phyloP scores from a whole-genome alignment of 2,113 vertebrate species.

The Limanda limanda region DNA sequence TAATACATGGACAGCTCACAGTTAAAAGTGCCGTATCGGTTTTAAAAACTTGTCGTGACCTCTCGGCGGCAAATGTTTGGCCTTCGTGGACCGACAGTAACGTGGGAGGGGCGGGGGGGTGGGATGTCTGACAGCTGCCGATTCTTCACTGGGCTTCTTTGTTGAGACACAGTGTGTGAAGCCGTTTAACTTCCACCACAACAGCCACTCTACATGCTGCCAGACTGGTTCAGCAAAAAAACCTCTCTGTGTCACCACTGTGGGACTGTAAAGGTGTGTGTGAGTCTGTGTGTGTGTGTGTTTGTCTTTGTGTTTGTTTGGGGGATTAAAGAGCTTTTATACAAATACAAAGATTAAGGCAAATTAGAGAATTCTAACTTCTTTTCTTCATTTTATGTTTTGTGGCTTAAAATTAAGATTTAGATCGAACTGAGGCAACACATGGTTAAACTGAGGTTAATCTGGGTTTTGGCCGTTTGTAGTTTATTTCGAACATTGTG shows the following conservation, averaged over 20 bases:
- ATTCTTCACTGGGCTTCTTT: constrained; percentile 60
- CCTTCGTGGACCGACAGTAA: constrained; percentile 16
- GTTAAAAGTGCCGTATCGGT: background rate
- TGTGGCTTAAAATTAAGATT: background rate
- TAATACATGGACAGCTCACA: background rate
- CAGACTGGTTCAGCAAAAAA: constrained; percentile 62
- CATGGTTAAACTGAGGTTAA: background rate
- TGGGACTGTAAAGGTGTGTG: background rate
- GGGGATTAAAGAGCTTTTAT: background rate
- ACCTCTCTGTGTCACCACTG: background rate
- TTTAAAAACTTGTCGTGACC: too few species aligned
- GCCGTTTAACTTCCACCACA: constrained; percentile 36
- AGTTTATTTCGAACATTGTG: too few species aligned
- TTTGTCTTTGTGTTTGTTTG: background rate
- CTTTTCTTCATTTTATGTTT: background rate
- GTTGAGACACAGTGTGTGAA: constrained; percentile 41
- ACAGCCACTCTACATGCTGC: constrained; percentile 59
- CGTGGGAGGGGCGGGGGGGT: constrained; percentile 12
- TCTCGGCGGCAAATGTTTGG: constrained; percentile 44
- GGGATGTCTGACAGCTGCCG: constrained; percentile 65
- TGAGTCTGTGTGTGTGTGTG: background rate
- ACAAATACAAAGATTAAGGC: background rate
- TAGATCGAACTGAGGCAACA: background rate
- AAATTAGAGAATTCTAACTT: background rate
- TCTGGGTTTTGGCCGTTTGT: too few species aligned